Conservation (phyloP, 23 tunicate species). For the Styela plicata region DNA sequence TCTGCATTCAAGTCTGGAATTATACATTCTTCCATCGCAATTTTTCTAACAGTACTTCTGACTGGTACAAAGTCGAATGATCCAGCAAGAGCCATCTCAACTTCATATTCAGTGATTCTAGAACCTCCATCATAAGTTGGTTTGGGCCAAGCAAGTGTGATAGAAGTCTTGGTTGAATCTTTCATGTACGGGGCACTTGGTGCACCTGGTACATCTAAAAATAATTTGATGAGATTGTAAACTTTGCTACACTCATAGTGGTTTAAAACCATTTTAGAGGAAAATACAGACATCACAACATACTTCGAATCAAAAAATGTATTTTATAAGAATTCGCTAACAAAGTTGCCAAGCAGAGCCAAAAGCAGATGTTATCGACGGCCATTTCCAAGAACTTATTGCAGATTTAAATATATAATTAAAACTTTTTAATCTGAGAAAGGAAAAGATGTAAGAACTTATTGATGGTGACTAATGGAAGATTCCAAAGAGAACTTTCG, state of each 20-base stretch:
- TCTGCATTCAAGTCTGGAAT: constrained; percentile 49
- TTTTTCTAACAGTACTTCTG: constrained; percentile 31
- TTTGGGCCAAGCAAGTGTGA: constrained; percentile 61
- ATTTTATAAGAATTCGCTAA: too few relatives aligned
- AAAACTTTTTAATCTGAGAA: background rate
- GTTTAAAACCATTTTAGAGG: too few relatives aligned
- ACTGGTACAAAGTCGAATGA: constrained; percentile 66
- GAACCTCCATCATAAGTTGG: constrained; percentile 97
- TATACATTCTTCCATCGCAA: constrained; percentile 33
- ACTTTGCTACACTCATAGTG: too few relatives aligned
- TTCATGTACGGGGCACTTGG: constrained; percentile 50
- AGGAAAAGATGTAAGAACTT: background rate
- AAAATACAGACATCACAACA: too few relatives aligned
- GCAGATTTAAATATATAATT: too few relatives aligned
- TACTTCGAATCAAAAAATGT: too few relatives aligned
- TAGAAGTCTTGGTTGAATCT: constrained; percentile 69
- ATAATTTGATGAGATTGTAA: too few relatives aligned
- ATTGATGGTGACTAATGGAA: background rate
- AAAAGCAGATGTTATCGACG: background rate
- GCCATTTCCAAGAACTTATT: too few relatives aligned
- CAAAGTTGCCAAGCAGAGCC: too few relatives aligned
- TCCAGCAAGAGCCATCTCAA: constrained; percentile 72
- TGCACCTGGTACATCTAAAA: constrained; percentile 70
- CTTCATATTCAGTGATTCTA: constrained; percentile 50
- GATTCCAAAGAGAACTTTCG: too few relatives aligned